Base-by-base conservation (phyloP, 2,797 vertebrate species). In the Octomys mimax region DNA sequence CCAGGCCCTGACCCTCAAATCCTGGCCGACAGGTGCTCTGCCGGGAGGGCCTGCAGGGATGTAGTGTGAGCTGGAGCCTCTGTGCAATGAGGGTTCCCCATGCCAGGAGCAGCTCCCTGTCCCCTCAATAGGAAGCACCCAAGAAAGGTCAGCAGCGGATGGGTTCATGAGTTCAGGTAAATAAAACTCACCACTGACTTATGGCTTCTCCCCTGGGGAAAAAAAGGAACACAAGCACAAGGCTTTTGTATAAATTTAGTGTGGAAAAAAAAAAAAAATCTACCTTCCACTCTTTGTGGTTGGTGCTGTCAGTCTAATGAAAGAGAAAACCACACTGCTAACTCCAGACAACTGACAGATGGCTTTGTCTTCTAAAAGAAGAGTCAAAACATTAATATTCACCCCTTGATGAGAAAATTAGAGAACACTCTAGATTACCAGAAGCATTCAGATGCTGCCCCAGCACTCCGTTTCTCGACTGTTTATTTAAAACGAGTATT, bases 401-500 rank as follows among this genome's bases (percentile, higher is more conserved):
- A 19, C 19, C 57, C n/a, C 93, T 94, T 89, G 87, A 96, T 80
- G 93, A 96, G 94, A 84, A 92, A 97, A 68, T 86, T 46, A 87
- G 78, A 94, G n/a, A 66, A 86, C 70, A 79, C 10, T 87, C 59
- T 91, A 64, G 77, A 54, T 94, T 79, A 54, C 68, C 92, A 66
- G 73, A 92, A 96, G 92, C 39, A 78, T 79, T 94, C 84, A 82
- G 92, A 66, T 33, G 7, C 22, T 90, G 52, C 36, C 54, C 75
- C 33, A 52, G 33, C 71, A 26, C n/a, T 86, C 57, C 26, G 19
- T 90, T 89, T 92, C 13, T 92, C 96, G 71, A 83, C 92, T 95
- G 89, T 96, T 98, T 97, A 90, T 87, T 97, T 78, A 96, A 78
- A 94, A 84, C 68, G 59, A 75, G 14, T 46, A 97, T 94, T 96